These are phyloP conservation scores for Tetrao urogallus DNA, from an alignment of 2,113 vertebrate species.

Conservation along the genomic window DNA sequence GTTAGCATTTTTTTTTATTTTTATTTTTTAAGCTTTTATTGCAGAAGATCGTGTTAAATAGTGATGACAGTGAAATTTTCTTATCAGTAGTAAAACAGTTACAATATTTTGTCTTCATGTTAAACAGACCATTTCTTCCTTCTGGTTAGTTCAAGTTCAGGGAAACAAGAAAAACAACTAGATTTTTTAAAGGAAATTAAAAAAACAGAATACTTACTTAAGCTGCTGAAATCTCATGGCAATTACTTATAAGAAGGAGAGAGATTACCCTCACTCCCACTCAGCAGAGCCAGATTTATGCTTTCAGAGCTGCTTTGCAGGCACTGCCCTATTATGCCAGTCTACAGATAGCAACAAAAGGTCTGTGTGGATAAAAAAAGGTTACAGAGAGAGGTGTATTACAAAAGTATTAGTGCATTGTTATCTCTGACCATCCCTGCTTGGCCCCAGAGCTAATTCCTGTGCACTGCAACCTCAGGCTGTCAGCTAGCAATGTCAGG, in stretches of 20 bases:
- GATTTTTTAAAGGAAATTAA: background rate
- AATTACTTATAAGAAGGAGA: background rate
- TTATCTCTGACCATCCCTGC: background rate
- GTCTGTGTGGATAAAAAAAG: background rate
- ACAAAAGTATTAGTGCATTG: background rate
- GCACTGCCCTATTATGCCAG: background rate
- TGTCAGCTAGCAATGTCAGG: fast-evolving
- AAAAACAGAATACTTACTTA: background rate
- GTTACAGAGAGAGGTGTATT: background rate
- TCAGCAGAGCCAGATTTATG: background rate
- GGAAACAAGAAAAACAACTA: background rate
- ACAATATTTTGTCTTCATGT: background rate
- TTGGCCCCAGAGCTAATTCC: fast-evolving
- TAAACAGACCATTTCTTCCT: background rate
- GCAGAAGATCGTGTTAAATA: background rate
- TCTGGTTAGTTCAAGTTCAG: background rate
- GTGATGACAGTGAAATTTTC: background rate
- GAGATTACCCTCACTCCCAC: background rate
- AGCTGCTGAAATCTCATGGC: background rate
- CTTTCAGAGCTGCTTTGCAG: background rate
- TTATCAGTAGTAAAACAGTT: background rate
- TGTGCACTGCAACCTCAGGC: fast-evolving
- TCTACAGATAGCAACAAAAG: background rate
- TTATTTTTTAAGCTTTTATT: background rate
- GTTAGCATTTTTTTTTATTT: background rate